Base-by-base conservation (phyloP, 2,113 vertebrate genomes). In the Colius striatus region DNA sequence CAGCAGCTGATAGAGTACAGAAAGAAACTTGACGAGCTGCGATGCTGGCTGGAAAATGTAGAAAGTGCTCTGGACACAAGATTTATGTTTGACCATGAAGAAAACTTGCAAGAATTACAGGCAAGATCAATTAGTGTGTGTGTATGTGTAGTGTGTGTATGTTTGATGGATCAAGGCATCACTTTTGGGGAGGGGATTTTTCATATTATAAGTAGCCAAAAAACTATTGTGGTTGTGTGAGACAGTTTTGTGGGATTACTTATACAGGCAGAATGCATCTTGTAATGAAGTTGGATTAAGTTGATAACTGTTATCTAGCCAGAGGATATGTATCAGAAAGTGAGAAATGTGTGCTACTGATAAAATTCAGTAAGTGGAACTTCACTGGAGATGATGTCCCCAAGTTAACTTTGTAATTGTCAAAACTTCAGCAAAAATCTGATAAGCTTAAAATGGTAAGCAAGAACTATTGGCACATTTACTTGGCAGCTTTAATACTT, bases 81-180 rank as follows among this genome's bases (percentile, higher is more conserved):
- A 48, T 97, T 98, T 21, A 43, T 97, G 6, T 91, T 98, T 4
- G 96, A 98, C 72, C 97, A 94, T 16, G 98, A 98, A 84, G 98
- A 97, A 92, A 98, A 97, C 93, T 90, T 98, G 32, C 97, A 87
- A 92, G 98, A 99, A 87, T 96, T 99, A 67, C 98, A 98, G 98
- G 99, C 98, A 97, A 98, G 96, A 82, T 41, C 3, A 3, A 74
- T 77, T 26, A 43, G 29, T n/a, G 34, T 85, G 3, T 54, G 4
- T 92, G 21, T 78, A 21, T 38, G 38, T 54, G 15, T 32, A 18
- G 38, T 10, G 38, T 14, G 1, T 27, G 7, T 51, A 11, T 26
- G 32, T 78, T 50, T 68, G 38, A 20, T 72, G 38, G 21, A 38
- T 48, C 26, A 67, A 36, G 20, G 55, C 7, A 0, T 45, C n/a